A percentile compares a stretch with the other conserved stretches of the same genome.
Conservation (phyloP, 2,888 invertebrate species). For the Eulithis testata region DNA sequence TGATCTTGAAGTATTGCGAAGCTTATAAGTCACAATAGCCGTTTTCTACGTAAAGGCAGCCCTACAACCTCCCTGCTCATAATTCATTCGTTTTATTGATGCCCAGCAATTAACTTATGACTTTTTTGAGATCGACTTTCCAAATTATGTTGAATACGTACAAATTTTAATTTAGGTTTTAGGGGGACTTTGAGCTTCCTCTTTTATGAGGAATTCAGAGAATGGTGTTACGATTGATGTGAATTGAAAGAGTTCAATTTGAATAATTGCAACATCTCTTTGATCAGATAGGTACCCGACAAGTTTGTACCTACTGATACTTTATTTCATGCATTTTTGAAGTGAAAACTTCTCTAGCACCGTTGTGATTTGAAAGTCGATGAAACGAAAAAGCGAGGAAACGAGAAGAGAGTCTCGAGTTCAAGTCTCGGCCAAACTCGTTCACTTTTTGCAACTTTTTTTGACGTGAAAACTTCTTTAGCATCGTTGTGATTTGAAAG, state of each 20-base stretch:
- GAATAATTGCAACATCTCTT: conserved; percentile 10
- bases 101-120: conserved; percentile 62
- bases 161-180: conserved; percentile 36
- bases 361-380: no score
- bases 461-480: no score
- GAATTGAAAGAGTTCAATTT: conserved; percentile 18
- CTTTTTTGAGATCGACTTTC: conserved; percentile 44
- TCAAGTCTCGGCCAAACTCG: no score
- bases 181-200: conserved; percentile 19
- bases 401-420: no score
- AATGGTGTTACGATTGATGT: conserved; percentile 20
- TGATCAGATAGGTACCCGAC: background rate
- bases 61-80: conserved; percentile 47
- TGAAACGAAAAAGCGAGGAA: no score
- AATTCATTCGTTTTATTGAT: conserved; percentile 70
- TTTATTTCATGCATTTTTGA: no score
- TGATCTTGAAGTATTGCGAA: no score
- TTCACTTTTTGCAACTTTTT: no score
- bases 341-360: no score
- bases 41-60: conserved; percentile 3
- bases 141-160: conserved; percentile 39
- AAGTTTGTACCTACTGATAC: background rate
- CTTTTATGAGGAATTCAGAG: conserved; percentile 10
- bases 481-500: no score
- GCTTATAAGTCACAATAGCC: background rate